A percentile compares a stretch with the other conserved stretches of the same genome.
Conservation (phyloP, 2,113 vertebrate genomes). For the Scopus umbretta region DNA sequence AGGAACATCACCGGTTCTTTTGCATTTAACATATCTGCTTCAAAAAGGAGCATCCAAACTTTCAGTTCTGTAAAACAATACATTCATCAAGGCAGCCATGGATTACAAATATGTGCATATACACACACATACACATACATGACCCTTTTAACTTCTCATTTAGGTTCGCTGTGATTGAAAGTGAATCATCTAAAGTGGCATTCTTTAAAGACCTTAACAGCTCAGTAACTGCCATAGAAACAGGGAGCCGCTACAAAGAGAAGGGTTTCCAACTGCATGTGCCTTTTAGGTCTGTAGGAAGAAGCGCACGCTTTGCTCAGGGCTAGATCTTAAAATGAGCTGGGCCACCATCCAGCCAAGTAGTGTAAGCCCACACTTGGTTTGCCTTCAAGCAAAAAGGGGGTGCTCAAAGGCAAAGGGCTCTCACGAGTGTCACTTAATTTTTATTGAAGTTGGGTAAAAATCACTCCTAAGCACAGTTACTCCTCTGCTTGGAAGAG, state of each 20-base stretch:
- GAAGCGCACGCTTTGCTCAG: not conserved
- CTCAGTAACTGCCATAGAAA: not conserved
- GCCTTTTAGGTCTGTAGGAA: not conserved
- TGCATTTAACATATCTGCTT: not conserved
- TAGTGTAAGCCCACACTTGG: not conserved
- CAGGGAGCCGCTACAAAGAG: not conserved
- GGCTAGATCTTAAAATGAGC: not conserved
- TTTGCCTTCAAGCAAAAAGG: not conserved
- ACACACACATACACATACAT: not conserved
- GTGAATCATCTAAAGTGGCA: not conserved
- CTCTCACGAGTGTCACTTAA: not conserved
- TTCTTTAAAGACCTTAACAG: not conserved
- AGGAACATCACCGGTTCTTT: not conserved
- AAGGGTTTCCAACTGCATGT: fast-evolving
- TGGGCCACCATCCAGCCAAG: not conserved
- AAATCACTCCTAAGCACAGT: not conserved
- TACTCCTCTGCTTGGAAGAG: not conserved
- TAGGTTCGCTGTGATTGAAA: not conserved
- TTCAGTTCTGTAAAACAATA: not conserved
- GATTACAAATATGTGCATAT: not conserved
- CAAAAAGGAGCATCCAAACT: not conserved
- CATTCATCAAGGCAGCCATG: not conserved
- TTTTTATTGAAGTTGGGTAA: not conserved
- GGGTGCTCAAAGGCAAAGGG: not conserved
- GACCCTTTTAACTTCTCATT: not conserved